Evolutionary conservation across 2,113 vertebrate species (phyloP).

Genomic region (Heterochromis multidens): DNA sequence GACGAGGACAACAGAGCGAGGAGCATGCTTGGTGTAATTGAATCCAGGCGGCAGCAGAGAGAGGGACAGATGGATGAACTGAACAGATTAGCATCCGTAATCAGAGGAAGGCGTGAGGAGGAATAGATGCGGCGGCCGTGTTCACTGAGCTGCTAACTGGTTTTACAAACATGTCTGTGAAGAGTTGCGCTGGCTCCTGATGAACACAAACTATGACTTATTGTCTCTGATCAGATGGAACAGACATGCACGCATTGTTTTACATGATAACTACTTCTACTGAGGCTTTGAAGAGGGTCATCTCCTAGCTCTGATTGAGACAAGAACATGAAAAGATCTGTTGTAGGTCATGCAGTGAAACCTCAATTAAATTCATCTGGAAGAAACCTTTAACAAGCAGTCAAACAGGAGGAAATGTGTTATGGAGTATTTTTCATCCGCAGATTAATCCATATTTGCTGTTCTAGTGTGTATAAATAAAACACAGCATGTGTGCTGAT

Average conservation of each 20-base stretch:
- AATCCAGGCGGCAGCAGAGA: slow-evolving; percentile 20
- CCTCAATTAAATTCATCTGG: not conserved
- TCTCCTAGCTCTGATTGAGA: not conserved
- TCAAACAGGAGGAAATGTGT: not conserved
- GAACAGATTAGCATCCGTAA: slow-evolving; percentile 47
- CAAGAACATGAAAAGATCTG: not conserved
- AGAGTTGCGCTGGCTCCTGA: not conserved
- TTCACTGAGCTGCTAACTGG: slow-evolving; percentile 29
- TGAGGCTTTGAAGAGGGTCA: not conserved
- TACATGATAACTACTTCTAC: not conserved
- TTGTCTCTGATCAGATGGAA: slow-evolving; percentile 11
- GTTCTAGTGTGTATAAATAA: not conserved
- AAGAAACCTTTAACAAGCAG: not conserved
- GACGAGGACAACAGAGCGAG: not conserved
- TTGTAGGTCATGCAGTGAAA: not conserved
- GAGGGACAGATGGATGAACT: slow-evolving; percentile 46
- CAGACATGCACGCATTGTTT: not conserved
- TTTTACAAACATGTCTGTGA: slow-evolving; percentile 12
- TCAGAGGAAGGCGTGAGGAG: slow-evolving; percentile 41
- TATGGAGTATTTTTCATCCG: not conserved
- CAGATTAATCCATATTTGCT: not conserved
- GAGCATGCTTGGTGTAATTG: slow-evolving; percentile 24
- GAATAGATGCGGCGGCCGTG: slow-evolving; percentile 19
- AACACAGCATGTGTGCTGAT: not conserved
- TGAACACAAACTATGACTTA: slow-evolving; percentile 20